Evolutionary conservation across 2,888 invertebrate genomes (phyloP).

Genomic region (Andrena minutula): DNA sequence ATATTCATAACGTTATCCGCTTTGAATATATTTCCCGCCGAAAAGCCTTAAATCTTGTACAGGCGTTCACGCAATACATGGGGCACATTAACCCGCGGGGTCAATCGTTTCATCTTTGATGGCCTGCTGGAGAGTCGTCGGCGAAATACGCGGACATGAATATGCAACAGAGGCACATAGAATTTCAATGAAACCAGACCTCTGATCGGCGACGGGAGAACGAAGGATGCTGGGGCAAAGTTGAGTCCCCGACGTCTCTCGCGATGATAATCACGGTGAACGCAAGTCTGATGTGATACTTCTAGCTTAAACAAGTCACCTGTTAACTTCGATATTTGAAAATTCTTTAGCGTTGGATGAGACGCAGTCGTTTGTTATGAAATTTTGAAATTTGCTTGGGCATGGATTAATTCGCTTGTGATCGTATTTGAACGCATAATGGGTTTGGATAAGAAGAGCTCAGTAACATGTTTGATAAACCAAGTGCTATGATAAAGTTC

Average conservation of each 20-base stretch:
- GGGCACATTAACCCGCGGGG: conserved; percentile 51
- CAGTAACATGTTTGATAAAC: too few species aligned
- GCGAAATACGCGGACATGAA: conserved; percentile 51
- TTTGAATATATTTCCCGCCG: conserved; percentile 9
- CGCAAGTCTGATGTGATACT: neutral
- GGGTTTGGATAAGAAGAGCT: too few species aligned
- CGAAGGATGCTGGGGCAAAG: conserved; percentile 24
- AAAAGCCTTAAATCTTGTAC: conserved; percentile 42
- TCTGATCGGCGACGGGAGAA: conserved; percentile 14
- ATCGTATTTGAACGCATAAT: too few species aligned
- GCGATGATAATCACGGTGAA: conserved; percentile 59
- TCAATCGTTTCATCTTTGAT: conserved; percentile 49
- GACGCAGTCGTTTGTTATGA: too few species aligned
- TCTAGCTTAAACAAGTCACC: neutral
- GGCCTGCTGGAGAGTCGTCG: conserved; percentile 52
- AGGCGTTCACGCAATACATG: conserved; percentile 39
- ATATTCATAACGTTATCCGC: conserved; percentile 45
- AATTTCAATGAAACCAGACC: conserved; percentile 46
- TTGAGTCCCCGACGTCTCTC: conserved; percentile 31
- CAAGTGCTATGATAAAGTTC: too few species aligned
- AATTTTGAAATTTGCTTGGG: too few species aligned
- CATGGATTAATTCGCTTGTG: too few species aligned
- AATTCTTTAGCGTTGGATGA: too few species aligned
- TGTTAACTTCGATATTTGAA: too few species aligned
- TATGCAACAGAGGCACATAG: conserved; percentile 42